Evolutionary conservation across 2,888 invertebrate species (phyloP).

Genomic region (Xestia ashworthii): DNA sequence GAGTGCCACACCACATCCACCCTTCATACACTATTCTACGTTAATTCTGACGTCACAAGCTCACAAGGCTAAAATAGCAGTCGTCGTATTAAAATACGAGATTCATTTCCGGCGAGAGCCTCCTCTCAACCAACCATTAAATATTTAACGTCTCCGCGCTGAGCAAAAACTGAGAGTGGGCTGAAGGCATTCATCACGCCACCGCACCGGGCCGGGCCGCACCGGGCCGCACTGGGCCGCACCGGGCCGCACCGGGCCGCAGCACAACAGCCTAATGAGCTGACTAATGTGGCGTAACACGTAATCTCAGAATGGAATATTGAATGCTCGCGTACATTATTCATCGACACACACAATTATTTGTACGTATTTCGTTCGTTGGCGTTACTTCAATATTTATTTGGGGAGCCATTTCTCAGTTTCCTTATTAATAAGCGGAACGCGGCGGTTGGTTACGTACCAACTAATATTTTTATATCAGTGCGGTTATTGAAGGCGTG

Average conservation of each 20-base stretch:
- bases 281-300: conserved; percentile 39
- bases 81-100: conserved; percentile 56
- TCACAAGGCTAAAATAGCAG: conserved; percentile 52
- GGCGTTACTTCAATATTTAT: conserved; percentile 4
- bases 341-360: conserved; percentile 46
- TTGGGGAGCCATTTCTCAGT: background rate
- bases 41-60: conserved; percentile 27
- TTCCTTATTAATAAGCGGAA: background rate
- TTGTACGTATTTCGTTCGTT: conserved; percentile 29
- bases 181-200: conserved; percentile 51
- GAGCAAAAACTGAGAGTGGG: conserved; percentile 48
- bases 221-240: background rate
- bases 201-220: conserved; percentile 9
- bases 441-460: background rate
- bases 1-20: background rate
- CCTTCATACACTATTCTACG: conserved; percentile 33
- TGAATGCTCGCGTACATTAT: conserved; percentile 47
- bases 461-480: background rate
- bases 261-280: conserved; percentile 49
- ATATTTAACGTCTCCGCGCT: conserved; percentile 52
- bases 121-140: conserved; percentile 54
- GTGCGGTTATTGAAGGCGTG: background rate
- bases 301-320: conserved; percentile 48
- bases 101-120: conserved; percentile 55
- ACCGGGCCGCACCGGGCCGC: background rate